These are phyloP conservation scores for Limnephilus auricula DNA, from an alignment of 2,888 invertebrate species.

Conservation along the genomic window DNA sequence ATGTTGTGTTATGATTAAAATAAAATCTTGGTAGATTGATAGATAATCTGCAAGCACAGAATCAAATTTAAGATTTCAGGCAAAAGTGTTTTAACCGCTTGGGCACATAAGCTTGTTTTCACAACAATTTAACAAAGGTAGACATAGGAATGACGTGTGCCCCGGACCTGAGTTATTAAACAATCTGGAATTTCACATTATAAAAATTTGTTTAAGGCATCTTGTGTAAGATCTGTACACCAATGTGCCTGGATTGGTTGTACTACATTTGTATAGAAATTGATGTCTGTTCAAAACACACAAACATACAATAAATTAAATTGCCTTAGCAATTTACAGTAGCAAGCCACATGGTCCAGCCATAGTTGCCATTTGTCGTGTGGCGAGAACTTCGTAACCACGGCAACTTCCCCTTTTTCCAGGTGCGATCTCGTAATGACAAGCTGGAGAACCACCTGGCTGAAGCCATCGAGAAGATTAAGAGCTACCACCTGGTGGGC, in stretches of 20 bases:
- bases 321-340: neutral
- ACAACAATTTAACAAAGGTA: too few relatives aligned
- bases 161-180: too few relatives aligned
- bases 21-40: neutral
- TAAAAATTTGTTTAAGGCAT: too few relatives aligned
- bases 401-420: conserved; percentile 13
- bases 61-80: neutral
- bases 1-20: neutral
- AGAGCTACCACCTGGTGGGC: conserved; percentile 89
- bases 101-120: too few relatives aligned
- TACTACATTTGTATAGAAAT: too few relatives aligned
- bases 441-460: conserved; percentile 95
- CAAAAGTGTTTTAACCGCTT: too few relatives aligned
- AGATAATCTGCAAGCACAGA: neutral
- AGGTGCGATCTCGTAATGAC: conserved; percentile 89
- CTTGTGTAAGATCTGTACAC: too few relatives aligned
- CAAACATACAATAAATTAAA: too few relatives aligned
- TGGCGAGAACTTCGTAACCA: neutral
- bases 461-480: conserved; percentile 94
- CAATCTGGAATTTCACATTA: too few relatives aligned
- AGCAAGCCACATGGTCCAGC: neutral
- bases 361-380: neutral
- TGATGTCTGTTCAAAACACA: too few relatives aligned
- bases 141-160: too few relatives aligned
- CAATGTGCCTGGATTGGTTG: too few relatives aligned